Conservation (phyloP, 2,113 vertebrate species). For the Oreochromis tanganicae region DNA sequence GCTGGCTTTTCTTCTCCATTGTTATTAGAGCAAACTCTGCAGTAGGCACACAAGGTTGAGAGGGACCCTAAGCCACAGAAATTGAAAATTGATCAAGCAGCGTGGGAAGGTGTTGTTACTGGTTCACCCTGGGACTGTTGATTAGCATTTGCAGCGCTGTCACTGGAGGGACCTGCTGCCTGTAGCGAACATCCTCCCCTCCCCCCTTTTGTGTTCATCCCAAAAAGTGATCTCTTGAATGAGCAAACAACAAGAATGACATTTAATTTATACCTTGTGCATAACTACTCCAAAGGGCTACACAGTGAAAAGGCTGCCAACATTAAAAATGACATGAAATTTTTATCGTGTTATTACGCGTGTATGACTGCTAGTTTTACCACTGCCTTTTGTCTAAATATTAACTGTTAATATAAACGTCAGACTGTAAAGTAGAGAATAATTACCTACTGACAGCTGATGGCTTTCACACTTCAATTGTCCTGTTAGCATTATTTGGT, state of each 20-base stretch:
- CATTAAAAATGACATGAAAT: constrained; percentile 7
- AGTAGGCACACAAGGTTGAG: constrained; percentile 24
- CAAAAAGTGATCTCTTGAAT: constrained; percentile 33
- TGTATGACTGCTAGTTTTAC: neutral
- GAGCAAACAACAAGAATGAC: constrained; percentile 23
- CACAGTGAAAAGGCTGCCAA: neutral
- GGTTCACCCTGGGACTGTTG: constrained; percentile 21
- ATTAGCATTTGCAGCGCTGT: constrained; percentile 69
- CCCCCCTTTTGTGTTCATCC: neutral
- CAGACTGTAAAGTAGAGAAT: neutral
- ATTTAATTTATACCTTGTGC: constrained; percentile 42
- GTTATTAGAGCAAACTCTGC: constrained; percentile 56
- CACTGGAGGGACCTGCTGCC: constrained; percentile 11
- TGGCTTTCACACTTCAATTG: constrained; percentile 1
- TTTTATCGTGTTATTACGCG: neutral
- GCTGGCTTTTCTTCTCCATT: constrained; percentile 60
- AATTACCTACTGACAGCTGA: constrained; percentile 2
- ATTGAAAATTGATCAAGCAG: constrained; percentile 76
- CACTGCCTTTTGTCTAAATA: neutral
- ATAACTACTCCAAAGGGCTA: constrained; percentile 13
- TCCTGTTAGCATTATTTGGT: constrained; percentile 19
- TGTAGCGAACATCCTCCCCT: constrained; percentile 6
- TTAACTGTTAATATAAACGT: neutral
- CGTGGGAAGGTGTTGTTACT: constrained; percentile 38
- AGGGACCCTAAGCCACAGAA: constrained; percentile 63